Base-by-base conservation (phyloP, 2,888 invertebrate species). In the Sinohyriopsis cumingii region DNA sequence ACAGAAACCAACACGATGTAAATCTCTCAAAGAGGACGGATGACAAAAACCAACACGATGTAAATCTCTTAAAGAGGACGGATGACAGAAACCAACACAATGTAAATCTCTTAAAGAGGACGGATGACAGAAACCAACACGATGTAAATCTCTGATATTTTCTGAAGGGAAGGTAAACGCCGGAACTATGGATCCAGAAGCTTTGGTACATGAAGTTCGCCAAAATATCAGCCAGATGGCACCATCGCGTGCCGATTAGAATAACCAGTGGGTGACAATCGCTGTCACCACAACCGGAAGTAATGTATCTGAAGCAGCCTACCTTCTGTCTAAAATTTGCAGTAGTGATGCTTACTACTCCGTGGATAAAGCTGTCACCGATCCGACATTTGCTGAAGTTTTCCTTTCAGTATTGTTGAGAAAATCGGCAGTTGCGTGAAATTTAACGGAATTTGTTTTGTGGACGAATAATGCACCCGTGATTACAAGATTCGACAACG, bases 121-220 rank as follows among this genome's bases (percentile, higher is more conserved):
- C n/a, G n/a, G n/a, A n/a, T n/a, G n/a, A n/a, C n/a, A n/a, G n/a
- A n/a, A n/a, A n/a, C n/a, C n/a, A n/a, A n/a, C n/a, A n/a, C n/a
- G n/a, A n/a, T n/a, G n/a, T n/a, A n/a, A n/a, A n/a, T n/a, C n/a
- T n/a, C n/a, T n/a, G 24, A 73, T 86, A 12, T 84, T 86, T 67
- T 84, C 85, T 9, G 86, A 86, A 65, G 86, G 86, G 0, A 84
- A 83, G 74, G 76, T 84, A 24, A 86, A 85, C 73, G 81, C 79
- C 53, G 86, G 86, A 12, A 72, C 80, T 19, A 76, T 72, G 1
- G 77, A 82, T 20, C 74, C 82, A n/a, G 70, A 72, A 15, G 71
- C 74, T n/a, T 70, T 86, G 54, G 78, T 84, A 0, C 72, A 76
- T 53, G 79, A 78, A 59, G 75, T 84, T 25, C 68, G 79, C 18